phyloP scores from a whole-genome alignment of 2,113 vertebrate genomes.

The Eulemur rufifrons region DNA sequence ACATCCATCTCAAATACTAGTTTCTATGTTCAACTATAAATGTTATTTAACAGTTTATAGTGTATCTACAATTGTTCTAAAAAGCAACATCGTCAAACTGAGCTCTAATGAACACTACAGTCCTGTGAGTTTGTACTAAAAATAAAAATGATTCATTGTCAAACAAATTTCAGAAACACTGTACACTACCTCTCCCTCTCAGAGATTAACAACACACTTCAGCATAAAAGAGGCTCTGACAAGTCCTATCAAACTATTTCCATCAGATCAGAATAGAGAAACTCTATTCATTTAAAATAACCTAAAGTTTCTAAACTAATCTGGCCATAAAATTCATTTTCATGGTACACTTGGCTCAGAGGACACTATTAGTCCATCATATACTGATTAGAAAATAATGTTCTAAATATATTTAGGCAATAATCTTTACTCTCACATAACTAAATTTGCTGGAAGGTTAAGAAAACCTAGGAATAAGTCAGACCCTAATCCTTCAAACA shows the following conservation, averaged over 20 bases:
- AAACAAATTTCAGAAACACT: conserved; percentile 34
- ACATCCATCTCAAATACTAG: neutral
- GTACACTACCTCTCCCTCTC: neutral
- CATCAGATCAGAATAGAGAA: neutral
- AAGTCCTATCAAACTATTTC: neutral
- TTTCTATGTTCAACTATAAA: neutral
- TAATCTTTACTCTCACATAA: neutral
- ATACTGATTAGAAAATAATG: neutral
- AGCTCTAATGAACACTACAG: neutral
- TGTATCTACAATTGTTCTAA: neutral
- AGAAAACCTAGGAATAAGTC: neutral
- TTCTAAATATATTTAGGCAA: neutral
- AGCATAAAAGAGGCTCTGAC: neutral
- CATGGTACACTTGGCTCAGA: neutral
- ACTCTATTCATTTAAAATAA: neutral
- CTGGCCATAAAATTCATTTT: neutral
- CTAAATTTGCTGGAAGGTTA: neutral
- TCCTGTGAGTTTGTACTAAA: neutral
- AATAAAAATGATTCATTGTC: neutral
- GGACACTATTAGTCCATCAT: neutral
- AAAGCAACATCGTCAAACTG: neutral
- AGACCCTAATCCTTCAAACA: neutral
- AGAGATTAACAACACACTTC: neutral
- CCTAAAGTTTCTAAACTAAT: neutral
- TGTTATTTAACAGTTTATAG: neutral